Conservation (phyloP, 92 coral and sea anemone genomes). For the Parazoanthus swiftii region DNA sequence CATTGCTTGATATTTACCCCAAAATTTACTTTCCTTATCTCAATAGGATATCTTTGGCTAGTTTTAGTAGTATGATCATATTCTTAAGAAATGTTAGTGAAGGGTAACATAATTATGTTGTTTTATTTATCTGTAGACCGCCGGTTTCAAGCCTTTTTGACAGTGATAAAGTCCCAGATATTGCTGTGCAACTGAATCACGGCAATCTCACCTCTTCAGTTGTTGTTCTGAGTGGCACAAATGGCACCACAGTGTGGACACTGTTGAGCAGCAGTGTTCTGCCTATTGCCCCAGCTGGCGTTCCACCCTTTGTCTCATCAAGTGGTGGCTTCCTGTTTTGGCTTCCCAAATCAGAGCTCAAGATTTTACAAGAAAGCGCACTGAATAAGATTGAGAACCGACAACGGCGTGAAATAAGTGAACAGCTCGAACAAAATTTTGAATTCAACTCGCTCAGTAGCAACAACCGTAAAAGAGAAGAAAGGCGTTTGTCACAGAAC, state of each 20-base stretch:
- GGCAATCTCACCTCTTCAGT: slow-evolving; percentile 56
- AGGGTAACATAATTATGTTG: too few relatives aligned
- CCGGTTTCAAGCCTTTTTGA: slow-evolving; percentile 45
- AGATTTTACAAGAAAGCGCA: slow-evolving; percentile 17
- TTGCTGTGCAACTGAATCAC: slow-evolving; percentile 55
- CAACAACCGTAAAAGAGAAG: not conserved
- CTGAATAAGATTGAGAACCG: not conserved
- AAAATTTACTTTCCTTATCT: too few relatives aligned
- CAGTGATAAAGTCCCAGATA: slow-evolving; percentile 53
- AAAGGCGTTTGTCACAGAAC: not conserved
- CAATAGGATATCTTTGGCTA: not conserved
- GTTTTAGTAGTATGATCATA: too few relatives aligned
- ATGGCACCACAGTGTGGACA: slow-evolving; percentile 61
- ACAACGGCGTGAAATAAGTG: slow-evolving; percentile 18
- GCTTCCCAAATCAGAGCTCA: slow-evolving; percentile 70
- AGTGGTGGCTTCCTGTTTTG: slow-evolving; percentile 70
- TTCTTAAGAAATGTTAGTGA: not conserved
- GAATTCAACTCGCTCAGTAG: not conserved
- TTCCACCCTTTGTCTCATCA: slow-evolving; percentile 34
- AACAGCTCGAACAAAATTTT: not conserved
- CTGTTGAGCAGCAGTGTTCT: slow-evolving; percentile 50
- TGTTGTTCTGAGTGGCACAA: slow-evolving; percentile 63
- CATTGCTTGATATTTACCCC: too few relatives aligned
- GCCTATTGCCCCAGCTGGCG: slow-evolving; percentile 65
- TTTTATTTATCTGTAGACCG: slow-evolving; percentile 46